phyloP scores from a whole-genome alignment of 2,113 vertebrate genomes.

The Rhea pennata region DNA sequence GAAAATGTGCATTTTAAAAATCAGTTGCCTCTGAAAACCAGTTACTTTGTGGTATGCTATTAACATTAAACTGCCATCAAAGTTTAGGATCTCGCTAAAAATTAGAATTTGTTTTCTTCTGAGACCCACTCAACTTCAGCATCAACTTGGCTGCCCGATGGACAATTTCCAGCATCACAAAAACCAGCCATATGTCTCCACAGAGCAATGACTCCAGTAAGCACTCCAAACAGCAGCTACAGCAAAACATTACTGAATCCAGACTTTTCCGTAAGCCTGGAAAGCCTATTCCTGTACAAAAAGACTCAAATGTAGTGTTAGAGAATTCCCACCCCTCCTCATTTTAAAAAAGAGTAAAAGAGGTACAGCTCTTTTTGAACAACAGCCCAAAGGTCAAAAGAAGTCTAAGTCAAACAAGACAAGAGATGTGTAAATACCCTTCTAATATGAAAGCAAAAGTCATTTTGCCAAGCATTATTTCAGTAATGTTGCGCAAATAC shows the following conservation, averaged over 20 bases:
- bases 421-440: neutral
- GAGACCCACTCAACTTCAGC: neutral
- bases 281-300: neutral
- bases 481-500: neutral
- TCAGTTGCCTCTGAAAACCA: neutral
- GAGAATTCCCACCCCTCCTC: neutral
- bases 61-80: slow-evolving; percentile 7
- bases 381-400: neutral
- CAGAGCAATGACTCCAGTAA: neutral
- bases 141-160: neutral
- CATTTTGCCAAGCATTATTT: neutral
- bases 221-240: neutral
- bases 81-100: slow-evolving; percentile 1
- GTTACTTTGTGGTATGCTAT: neutral
- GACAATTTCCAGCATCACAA: neutral
- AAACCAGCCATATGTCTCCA: neutral
- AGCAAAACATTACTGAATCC: neutral
- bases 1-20: neutral
- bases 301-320: neutral
- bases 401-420: neutral
- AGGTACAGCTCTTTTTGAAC: neutral
- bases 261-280: neutral
- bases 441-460: neutral
- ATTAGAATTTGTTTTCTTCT: neutral
- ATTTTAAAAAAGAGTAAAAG: neutral